phyloP scores from a whole-genome alignment of 2,113 vertebrate genomes.

The Noctilio leporinus region DNA sequence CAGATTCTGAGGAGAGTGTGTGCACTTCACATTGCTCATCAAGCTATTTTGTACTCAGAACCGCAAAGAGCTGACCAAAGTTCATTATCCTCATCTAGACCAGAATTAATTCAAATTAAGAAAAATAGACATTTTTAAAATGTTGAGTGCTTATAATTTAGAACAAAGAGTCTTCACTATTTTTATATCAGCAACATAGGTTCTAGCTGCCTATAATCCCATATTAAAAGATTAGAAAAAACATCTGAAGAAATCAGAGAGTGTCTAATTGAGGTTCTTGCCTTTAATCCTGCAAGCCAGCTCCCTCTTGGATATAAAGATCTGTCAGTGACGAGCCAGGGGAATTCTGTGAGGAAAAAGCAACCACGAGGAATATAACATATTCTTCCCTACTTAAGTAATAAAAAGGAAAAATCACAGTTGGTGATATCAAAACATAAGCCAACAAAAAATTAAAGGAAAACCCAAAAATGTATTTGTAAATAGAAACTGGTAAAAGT shows the following conservation, averaged over 20 bases:
- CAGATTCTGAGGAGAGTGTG: slow-evolving; percentile 80
- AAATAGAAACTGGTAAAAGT: slow-evolving; percentile 50
- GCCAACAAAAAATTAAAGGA: slow-evolving; percentile 54
- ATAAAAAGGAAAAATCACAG: slow-evolving; percentile 47
- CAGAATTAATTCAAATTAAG: slow-evolving; percentile 81
- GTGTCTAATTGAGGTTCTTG: slow-evolving; percentile 88
- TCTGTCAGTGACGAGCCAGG: slow-evolving; percentile 82
- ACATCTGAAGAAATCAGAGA: slow-evolving; percentile 90
- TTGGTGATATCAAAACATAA: slow-evolving; percentile 70
- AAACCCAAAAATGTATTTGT: slow-evolving; percentile 32
- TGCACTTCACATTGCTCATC: slow-evolving; percentile 82
- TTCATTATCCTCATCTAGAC: slow-evolving; percentile 83
- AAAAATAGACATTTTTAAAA: slow-evolving; percentile 67
- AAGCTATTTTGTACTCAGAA: slow-evolving; percentile 81
- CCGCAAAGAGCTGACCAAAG: slow-evolving; percentile 82
- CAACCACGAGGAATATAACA: slow-evolving; percentile 78
- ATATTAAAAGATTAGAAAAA: slow-evolving; percentile 90
- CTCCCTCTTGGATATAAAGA: slow-evolving; percentile 84
- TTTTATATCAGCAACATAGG: slow-evolving; percentile 74
- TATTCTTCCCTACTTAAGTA: slow-evolving; percentile 76
- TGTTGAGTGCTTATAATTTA: slow-evolving; percentile 51
- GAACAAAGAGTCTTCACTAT: slow-evolving; percentile 76
- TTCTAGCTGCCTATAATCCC: slow-evolving; percentile 87
- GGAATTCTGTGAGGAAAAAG: slow-evolving; percentile 83
- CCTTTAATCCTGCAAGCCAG: slow-evolving; percentile 86